A percentile compares a stretch with the other conserved stretches of the same genome.
phyloP scores from a whole-genome alignment of 2,888 invertebrate species.

The Brenthis hecate region DNA sequence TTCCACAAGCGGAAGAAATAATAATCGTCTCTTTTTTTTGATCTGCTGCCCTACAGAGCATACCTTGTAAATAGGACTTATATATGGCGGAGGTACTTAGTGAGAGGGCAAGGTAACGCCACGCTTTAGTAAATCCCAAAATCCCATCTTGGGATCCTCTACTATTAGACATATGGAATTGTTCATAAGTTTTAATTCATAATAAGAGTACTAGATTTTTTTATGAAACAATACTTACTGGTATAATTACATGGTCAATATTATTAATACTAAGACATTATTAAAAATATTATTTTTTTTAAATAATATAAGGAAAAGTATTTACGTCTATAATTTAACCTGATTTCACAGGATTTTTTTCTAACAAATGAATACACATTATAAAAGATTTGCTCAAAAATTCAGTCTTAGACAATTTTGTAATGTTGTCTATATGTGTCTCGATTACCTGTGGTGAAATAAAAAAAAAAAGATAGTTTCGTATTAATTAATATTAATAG shows the following conservation, averaged over 20 bases:
- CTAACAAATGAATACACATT: conserved; percentile 7
- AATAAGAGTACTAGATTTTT: background rate
- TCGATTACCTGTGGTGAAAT: background rate
- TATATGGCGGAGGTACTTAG: too few species aligned
- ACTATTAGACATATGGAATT: conserved; percentile 6
- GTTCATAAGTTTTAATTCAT: background rate
- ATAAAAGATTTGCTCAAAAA: conserved; percentile 25
- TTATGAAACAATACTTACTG: background rate
- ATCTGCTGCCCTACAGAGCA: too few species aligned
- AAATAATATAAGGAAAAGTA: background rate
- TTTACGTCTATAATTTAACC: conserved; percentile 10
- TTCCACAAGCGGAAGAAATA: too few species aligned
- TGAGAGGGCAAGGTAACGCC: too few species aligned
- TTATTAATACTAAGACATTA: conserved; percentile 8
- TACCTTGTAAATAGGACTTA: too few species aligned
- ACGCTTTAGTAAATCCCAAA: too few species aligned
- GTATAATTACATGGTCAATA: conserved; percentile 5
- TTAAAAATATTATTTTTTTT: background rate
- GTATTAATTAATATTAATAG: conserved; percentile 21
- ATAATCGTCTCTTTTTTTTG: too few species aligned
- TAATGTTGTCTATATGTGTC: conserved; percentile 1
- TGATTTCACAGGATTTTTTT: conserved; percentile 29
- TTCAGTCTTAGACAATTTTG: conserved; percentile 6
- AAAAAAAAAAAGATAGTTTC: conserved; percentile 4
- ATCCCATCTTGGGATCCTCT: too few species aligned